A percentile compares a stretch with the other conserved stretches of the same genome.
Conservation (phyloP, 2,113 vertebrate species). For the Neomonachus schauinslandi region DNA sequence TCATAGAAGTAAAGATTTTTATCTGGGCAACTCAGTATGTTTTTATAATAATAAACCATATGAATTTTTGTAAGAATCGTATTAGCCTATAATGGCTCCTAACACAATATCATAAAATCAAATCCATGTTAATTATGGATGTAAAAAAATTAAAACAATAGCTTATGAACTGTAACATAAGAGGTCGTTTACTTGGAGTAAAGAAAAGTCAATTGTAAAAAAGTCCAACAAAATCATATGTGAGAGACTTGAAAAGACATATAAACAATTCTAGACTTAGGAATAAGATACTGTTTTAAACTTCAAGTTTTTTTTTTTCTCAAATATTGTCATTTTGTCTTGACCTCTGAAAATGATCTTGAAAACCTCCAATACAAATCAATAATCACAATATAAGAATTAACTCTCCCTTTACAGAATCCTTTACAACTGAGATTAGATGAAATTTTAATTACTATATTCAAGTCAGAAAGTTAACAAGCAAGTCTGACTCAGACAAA, state of each 20-base stretch:
- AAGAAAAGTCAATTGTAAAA: not conserved
- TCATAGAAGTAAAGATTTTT: not conserved
- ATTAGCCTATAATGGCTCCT: not conserved
- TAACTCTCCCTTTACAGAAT: not conserved
- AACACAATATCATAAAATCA: not conserved
- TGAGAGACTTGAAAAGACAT: not conserved
- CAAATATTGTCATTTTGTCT: not conserved
- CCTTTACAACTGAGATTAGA: not conserved
- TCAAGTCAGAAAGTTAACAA: not conserved
- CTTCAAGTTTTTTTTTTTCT: not conserved
- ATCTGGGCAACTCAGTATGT: not conserved
- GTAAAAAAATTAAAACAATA: not conserved
- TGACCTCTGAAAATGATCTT: not conserved
- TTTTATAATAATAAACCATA: not conserved
- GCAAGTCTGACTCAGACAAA: not conserved
- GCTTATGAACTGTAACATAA: not conserved
- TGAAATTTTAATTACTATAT: constrained; percentile 22
- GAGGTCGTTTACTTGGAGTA: not conserved
- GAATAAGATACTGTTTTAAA: not conserved
- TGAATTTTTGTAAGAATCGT: not conserved
- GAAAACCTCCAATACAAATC: not conserved
- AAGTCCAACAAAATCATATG: not conserved
- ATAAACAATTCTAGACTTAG: not conserved
- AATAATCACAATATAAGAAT: not conserved
- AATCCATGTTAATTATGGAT: not conserved